These are phyloP conservation scores for Lordiphosa collinella DNA, from an alignment of 1,140 invertebrate species.

Conservation along the genomic window DNA sequence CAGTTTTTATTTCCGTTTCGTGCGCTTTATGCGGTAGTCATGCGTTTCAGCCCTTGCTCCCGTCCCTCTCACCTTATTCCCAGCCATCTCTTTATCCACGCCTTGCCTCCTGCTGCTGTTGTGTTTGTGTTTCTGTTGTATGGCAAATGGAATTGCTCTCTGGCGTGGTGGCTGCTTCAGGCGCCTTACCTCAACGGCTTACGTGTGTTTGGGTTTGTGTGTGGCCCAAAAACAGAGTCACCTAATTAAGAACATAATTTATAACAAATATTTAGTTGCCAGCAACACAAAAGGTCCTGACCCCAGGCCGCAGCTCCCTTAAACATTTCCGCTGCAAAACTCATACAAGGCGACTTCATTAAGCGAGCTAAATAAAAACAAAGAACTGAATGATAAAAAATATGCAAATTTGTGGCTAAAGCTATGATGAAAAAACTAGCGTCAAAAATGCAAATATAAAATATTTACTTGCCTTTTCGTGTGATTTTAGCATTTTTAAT, in stretches of 20 bases:
- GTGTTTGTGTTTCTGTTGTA: constrained; percentile 14
- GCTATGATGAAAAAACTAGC: constrained; percentile 61
- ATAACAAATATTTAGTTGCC: constrained; percentile 72
- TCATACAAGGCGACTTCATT: constrained; percentile 59
- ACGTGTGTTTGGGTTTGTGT: constrained; percentile 19
- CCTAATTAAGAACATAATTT: constrained; percentile 75
- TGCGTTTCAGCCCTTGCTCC: constrained; percentile 38
- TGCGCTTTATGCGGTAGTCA: constrained; percentile 52
- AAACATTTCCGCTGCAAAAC: constrained; percentile 31
- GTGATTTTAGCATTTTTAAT: constrained; percentile 73
- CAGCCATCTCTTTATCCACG: background rate
- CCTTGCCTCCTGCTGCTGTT: constrained; percentile 1
- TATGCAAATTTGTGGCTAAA: constrained; percentile 61
- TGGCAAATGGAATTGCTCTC: constrained; percentile 32
- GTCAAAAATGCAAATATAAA: constrained; percentile 75
- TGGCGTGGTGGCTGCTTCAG: constrained; percentile 13
- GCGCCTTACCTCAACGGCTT: constrained; percentile 23
- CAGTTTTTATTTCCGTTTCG: constrained; percentile 52
- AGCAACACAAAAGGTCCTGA: constrained; percentile 21
- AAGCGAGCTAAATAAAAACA: constrained; percentile 49
- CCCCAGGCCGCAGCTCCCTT: constrained; percentile 2
- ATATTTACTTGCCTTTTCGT: constrained; percentile 69
- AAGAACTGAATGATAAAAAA: constrained; percentile 48
- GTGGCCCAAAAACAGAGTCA: constrained; percentile 37
- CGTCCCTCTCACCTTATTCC: constrained; percentile 6